Evolutionary conservation across 37 sponge, comb jelly and placozoan species (phyloP).

Genomic region (Aplysina aerophoba): DNA sequence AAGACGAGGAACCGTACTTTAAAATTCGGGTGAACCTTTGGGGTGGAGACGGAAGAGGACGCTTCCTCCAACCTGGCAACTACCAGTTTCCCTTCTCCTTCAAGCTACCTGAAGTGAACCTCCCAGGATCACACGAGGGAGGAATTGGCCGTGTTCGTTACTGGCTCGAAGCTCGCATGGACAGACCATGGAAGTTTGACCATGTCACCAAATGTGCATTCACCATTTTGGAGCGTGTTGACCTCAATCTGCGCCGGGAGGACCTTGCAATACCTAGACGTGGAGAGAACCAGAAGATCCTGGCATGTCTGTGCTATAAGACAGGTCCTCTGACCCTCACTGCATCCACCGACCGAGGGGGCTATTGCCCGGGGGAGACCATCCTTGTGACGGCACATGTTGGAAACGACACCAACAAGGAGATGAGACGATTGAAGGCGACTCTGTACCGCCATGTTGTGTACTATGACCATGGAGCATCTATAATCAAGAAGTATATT

Average conservation of each 20-base stretch:
- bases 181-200: slow-evolving; percentile 54
- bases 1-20: slow-evolving; percentile 16
- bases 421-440: slow-evolving; percentile 39
- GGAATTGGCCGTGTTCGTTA: slow-evolving; percentile 57
- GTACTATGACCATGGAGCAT: slow-evolving; percentile 43
- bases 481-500: background rate
- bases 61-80: slow-evolving; percentile 34
- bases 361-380: slow-evolving; percentile 55
- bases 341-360: slow-evolving; percentile 44
- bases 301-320: slow-evolving; percentile 77
- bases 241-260: slow-evolving; percentile 45
- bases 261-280: slow-evolving; percentile 14
- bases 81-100: slow-evolving; percentile 53
- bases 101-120: slow-evolving; percentile 10
- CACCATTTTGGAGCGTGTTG: slow-evolving; percentile 45
- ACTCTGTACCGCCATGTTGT: slow-evolving; percentile 6
- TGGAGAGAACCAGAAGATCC: slow-evolving; percentile 43
- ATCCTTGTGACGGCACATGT: slow-evolving; percentile 39
- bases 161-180: slow-evolving; percentile 44
- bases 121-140: slow-evolving; percentile 37
- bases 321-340: slow-evolving; percentile 61
- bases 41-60: slow-evolving; percentile 15
- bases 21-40: slow-evolving; percentile 10
- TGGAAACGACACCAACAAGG: slow-evolving; percentile 52
- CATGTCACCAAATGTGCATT: slow-evolving; percentile 23